phyloP scores from a whole-genome alignment of 2,888 invertebrate genomes.

The Torymus tubicola region DNA sequence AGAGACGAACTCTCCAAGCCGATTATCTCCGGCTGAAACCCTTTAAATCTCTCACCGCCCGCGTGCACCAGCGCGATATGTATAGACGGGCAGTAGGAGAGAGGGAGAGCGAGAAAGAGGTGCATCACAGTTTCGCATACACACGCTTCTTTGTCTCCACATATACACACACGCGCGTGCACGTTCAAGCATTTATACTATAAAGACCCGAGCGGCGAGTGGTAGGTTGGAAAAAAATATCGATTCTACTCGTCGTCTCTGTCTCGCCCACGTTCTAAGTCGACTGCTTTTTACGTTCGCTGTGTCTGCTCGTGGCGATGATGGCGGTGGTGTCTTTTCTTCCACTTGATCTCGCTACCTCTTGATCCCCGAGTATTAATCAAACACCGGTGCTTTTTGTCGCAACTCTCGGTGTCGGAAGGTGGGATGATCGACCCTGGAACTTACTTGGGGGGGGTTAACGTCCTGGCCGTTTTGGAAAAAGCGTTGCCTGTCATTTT shows the following conservation, averaged over 20 bases:
- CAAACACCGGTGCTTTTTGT: constrained; percentile 26
- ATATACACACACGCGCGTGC: neutral
- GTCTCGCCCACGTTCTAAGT: neutral
- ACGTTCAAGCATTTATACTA: neutral
- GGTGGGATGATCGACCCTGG: too few relatives aligned
- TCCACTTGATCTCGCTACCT: constrained; percentile 26
- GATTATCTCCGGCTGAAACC: constrained; percentile 34
- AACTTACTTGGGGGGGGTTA: too few relatives aligned
- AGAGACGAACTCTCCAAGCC: constrained; percentile 13
- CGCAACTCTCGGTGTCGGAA: too few relatives aligned
- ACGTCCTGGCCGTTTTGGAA: too few relatives aligned
- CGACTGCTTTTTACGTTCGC: constrained; percentile 23
- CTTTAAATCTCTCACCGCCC: constrained; percentile 22
- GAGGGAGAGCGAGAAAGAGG: neutral
- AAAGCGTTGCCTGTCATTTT: too few relatives aligned
- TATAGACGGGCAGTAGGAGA: too few relatives aligned
- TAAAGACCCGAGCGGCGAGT: neutral
- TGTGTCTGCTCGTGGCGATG: neutral
- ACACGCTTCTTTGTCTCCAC: neutral
- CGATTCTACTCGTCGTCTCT: constrained; percentile 11
- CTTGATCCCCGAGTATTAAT: constrained; percentile 41
- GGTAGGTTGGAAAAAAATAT: constrained; percentile 18
- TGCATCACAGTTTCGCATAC: constrained; percentile 27
- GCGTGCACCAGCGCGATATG: too few relatives aligned
- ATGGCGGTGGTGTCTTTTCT: constrained; percentile 2